A percentile compares a stretch with the other conserved stretches of the same genome.
phyloP scores from a whole-genome alignment of 2,888 invertebrate species.

The Athrips mouffetella region DNA sequence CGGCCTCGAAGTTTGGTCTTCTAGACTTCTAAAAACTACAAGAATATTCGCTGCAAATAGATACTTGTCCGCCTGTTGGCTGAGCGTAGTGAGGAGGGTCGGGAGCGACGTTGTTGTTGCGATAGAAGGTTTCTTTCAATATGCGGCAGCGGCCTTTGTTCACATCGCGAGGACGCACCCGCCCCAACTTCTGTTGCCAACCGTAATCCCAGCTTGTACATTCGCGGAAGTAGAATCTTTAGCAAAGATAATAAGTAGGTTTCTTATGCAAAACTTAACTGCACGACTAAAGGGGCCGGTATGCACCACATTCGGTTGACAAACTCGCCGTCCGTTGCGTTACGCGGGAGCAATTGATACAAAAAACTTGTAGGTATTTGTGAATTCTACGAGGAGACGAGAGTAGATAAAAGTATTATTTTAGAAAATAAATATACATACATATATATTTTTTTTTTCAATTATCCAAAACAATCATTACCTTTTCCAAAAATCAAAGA shows the following conservation, averaged over 20 bases:
- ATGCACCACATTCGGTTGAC: too few species aligned
- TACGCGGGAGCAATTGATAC: too few species aligned
- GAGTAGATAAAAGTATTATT: too few species aligned
- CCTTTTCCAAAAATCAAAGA: too few species aligned
- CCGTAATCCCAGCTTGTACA: slow-evolving; percentile 77
- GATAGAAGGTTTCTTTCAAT: slow-evolving; percentile 76
- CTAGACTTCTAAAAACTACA: slow-evolving; percentile 34
- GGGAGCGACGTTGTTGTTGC: slow-evolving; percentile 72
- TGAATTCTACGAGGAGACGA: too few species aligned
- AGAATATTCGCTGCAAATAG: slow-evolving; percentile 63
- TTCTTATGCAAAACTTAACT: too few species aligned
- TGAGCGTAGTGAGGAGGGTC: slow-evolving; percentile 76
- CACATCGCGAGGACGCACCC: slow-evolving; percentile 47
- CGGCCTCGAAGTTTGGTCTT: not conserved
- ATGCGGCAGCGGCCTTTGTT: slow-evolving; percentile 72
- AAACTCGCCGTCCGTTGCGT: too few species aligned
- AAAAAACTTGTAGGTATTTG: too few species aligned
- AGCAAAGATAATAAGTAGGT: not conserved
- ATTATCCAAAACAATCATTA: too few species aligned
- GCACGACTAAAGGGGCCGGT: too few species aligned
- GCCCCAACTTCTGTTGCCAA: slow-evolving; percentile 74
- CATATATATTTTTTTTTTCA: too few species aligned
- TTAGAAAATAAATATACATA: too few species aligned
- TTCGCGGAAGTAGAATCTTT: slow-evolving; percentile 75
- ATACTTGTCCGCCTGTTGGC: slow-evolving; percentile 60